Conservation (phyloP, 2,888 invertebrate genomes). For the Oscheius onirici region DNA sequence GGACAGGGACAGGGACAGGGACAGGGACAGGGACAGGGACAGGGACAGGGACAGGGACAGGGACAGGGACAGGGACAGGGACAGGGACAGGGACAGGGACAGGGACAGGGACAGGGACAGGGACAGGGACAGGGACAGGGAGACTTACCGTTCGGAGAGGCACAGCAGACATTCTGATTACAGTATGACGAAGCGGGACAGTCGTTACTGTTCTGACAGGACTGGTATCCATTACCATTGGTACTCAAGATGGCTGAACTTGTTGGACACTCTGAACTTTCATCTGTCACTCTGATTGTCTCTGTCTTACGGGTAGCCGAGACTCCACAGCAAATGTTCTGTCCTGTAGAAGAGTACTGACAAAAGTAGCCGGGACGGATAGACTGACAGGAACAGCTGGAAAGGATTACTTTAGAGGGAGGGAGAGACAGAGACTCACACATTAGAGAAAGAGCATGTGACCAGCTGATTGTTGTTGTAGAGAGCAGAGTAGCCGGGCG, state of each 20-base stretch:
- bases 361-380: conserved; percentile 22
- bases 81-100: too few species aligned
- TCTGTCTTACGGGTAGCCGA: not conserved
- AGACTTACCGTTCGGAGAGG: not conserved
- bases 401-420: not conserved
- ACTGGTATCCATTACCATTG: not conserved
- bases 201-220: not conserved
- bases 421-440: not conserved
- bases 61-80: too few species aligned
- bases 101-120: too few species aligned
- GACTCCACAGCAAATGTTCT: conserved; percentile 24
- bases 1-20: too few species aligned
- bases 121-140: too few species aligned
- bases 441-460: conserved; percentile 2
- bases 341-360: conserved; percentile 14
- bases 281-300: not conserved
- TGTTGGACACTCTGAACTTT: conserved; percentile 19
- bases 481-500: conserved; percentile 38
- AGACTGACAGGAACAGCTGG: conserved; percentile 19
- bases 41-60: too few species aligned
- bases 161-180: conserved; percentile 18
- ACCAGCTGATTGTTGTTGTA: conserved; percentile 29
- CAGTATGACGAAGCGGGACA: conserved; percentile 5
- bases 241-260: conserved; percentile 11
- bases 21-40: too few species aligned